These are phyloP conservation scores for Pyrocephalus nanus DNA, from an alignment of 2,797 vertebrate genomes.

Conservation along the genomic window DNA sequence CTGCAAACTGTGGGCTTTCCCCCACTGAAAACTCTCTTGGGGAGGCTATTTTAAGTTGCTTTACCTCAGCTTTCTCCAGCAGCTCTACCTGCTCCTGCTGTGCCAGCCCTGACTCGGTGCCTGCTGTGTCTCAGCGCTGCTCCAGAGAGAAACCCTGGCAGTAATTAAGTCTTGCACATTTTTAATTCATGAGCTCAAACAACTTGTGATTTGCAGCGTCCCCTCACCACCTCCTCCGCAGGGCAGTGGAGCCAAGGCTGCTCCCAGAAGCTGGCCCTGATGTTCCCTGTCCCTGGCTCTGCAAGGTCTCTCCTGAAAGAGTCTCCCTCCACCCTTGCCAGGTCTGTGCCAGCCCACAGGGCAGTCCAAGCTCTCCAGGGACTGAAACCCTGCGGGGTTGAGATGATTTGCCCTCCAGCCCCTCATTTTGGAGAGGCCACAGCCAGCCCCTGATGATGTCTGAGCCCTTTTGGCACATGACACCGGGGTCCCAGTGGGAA, in stretches of 20 bases:
- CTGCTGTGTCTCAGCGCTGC: not conserved
- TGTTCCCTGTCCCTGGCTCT: not conserved
- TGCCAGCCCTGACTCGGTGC: not conserved
- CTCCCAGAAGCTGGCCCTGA: not conserved
- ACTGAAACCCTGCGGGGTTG: fast-evolving
- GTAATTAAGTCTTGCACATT: slow-evolving; percentile 35
- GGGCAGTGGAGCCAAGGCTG: not conserved
- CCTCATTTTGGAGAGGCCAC: not conserved
- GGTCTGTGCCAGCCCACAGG: not conserved
- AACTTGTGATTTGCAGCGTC: not conserved
- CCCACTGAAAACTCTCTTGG: not conserved
- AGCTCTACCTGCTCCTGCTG: not conserved
- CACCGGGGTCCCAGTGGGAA: not conserved
- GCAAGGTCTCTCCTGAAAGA: not conserved
- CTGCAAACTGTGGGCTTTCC: fast-evolving
- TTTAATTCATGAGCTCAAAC: slow-evolving; percentile 4
- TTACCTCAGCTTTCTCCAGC: not conserved
- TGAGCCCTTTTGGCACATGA: not conserved
- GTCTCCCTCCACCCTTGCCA: not conserved
- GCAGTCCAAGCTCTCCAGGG: not conserved
- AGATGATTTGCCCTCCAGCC: fast-evolving
- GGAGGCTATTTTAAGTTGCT: not conserved
- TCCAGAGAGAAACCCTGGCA: not conserved
- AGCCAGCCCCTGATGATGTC: not conserved
- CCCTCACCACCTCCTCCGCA: not conserved